Evolutionary conservation across 2,888 invertebrate genomes (phyloP), one percentile per base, ranked within the genome.

Genomic region (Polylopha cassiicola): DNA sequence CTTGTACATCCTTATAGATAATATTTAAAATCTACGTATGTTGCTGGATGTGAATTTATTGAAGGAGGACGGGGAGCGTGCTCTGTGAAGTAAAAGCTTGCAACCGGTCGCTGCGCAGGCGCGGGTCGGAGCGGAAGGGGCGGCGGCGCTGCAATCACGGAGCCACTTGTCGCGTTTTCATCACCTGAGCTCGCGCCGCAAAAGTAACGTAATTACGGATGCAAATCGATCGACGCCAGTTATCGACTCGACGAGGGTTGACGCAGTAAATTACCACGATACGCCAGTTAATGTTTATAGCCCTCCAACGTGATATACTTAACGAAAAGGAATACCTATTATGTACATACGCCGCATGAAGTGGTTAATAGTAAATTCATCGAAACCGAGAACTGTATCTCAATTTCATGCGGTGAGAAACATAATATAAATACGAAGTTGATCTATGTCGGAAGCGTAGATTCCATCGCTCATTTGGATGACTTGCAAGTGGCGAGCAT

Each of bases 161-260:
- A 13, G 32, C 29, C 70, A 79, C 80, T 80, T 80, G 81, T 78
- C 79, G 80, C 75, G 67, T 78, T 85, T 84, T 82, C 85, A 82
- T 85, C 84, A 81, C 81, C 78, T 80, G 75, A 66, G 52, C 65
- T 7, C 13, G 17, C 37, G n/a, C 61, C 74, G 73, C 77, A 77
- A 77, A 81, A 79, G 79, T 82, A 80, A 82, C 73, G 80, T 78
- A 78, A 85, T 85, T 84, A 84, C 66, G 69, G 75, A 85, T 85
- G 85, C 84, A 85, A 84, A 84, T 85, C 79, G 80, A 80, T 82
- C 78, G 75, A 70, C 67, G 67, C 69, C 75, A 78, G 76, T 81
- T 82, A 85, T 78, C 80, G 70, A 55, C 66, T 62, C 72, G 68
- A 66, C 66, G 74, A 73, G 75, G 75, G 74, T 76, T 77, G 76